phyloP scores from a whole-genome alignment of 2,888 invertebrate species.

The Caenorhabditis sp. region DNA sequence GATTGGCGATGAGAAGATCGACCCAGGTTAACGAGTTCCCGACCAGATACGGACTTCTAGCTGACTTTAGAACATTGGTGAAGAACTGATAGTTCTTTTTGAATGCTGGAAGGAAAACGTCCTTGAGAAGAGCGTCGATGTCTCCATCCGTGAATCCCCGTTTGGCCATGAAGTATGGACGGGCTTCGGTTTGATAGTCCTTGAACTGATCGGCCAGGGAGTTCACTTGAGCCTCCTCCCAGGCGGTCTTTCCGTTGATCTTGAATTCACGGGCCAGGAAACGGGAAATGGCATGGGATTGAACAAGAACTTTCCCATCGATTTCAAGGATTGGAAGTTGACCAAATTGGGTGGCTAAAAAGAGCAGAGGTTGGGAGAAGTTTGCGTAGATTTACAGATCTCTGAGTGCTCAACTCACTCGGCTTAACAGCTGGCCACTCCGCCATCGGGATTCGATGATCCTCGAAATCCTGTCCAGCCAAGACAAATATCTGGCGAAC shows the following conservation, averaged over 20 bases:
- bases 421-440: conserved; percentile 66
- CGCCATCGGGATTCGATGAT: conserved; percentile 61
- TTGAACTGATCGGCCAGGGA: conserved; percentile 72
- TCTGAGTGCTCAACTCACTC: no score
- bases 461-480: conserved; percentile 67
- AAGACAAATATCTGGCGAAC: conserved; percentile 63
- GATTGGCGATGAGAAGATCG: conserved; percentile 75
- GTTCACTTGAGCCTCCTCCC: conserved; percentile 73
- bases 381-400: no score
- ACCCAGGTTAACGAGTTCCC: conserved; percentile 73
- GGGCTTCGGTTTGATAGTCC: conserved; percentile 65
- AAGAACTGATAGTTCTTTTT: conserved; percentile 74
- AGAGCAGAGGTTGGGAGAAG: no score
- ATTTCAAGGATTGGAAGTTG: conserved; percentile 74
- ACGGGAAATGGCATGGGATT: conserved; percentile 71
- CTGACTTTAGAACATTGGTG: conserved; percentile 68
- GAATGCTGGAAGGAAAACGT: conserved; percentile 71
- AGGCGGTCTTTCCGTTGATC: conserved; percentile 70
- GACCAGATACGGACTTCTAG: conserved; percentile 75
- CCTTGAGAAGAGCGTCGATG: conserved; percentile 59
- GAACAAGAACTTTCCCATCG: conserved; percentile 72
- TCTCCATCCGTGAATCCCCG: conserved; percentile 69
- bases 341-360: conserved; percentile 73
- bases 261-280: conserved; percentile 70
- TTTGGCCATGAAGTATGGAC: conserved; percentile 61